Evolutionary conservation across 1,140 invertebrate species (phyloP).

Genomic region (Orchestia grillus): DNA sequence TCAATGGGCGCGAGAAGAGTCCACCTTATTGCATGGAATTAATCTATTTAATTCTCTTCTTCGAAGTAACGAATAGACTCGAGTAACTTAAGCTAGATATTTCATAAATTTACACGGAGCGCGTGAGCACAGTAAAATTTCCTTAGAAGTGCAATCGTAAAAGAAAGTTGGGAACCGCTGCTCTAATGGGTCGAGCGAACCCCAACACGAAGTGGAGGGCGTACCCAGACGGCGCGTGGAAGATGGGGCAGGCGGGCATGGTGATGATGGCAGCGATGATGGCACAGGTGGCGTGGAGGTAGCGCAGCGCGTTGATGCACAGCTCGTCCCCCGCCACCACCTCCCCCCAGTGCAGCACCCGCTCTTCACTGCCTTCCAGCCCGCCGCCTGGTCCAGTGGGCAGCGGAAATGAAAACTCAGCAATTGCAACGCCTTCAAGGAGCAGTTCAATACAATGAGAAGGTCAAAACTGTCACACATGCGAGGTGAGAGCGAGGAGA

Average conservation of each 20-base stretch:
- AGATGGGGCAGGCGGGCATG: slow-evolving; percentile 94
- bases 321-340: slow-evolving; percentile 74
- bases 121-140: too few species aligned
- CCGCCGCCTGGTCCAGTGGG: slow-evolving; percentile 68
- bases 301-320: slow-evolving; percentile 87
- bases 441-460: neutral
- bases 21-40: too few species aligned
- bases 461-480: neutral
- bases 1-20: too few species aligned
- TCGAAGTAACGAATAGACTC: too few species aligned
- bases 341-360: slow-evolving; percentile 67
- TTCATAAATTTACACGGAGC: too few species aligned
- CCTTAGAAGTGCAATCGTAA: too few species aligned
- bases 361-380: slow-evolving; percentile 70
- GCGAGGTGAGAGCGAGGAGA: too few species aligned
- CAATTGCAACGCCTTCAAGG: neutral
- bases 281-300: slow-evolving; percentile 85
- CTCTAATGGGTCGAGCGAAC: too few species aligned
- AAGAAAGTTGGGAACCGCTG: too few species aligned
- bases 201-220: neutral
- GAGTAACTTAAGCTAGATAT: too few species aligned
- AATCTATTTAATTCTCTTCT: too few species aligned
- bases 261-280: slow-evolving; percentile 92
- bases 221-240: slow-evolving; percentile 85
- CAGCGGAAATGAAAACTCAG: neutral